Percentiles rank a stretch among this genome's conserved stretches.
Evolutionary conservation across 2,113 vertebrate species (phyloP).

Genomic region (Scytalopus superciliaris): DNA sequence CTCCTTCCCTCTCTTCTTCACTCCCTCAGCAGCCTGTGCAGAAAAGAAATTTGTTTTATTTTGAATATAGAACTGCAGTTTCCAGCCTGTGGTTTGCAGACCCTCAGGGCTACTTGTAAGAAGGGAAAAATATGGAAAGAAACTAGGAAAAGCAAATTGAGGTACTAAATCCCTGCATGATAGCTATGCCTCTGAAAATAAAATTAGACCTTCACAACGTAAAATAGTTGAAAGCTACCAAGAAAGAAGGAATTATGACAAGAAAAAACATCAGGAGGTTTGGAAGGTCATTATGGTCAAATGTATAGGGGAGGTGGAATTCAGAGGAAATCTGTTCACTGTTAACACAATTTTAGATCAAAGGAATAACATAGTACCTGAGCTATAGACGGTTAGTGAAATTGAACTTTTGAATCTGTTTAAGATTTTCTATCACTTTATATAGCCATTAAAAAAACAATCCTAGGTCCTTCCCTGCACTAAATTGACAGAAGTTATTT

Average conservation of each 20-base stretch:
- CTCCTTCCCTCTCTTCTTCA: not conserved
- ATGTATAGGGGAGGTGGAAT: not conserved
- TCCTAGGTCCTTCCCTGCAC: not conserved
- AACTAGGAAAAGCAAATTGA: not conserved
- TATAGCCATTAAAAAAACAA: not conserved
- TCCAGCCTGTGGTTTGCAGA: not conserved
- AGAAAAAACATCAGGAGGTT: not conserved
- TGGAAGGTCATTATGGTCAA: not conserved
- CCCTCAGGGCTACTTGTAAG: not conserved
- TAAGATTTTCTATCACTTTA: not conserved
- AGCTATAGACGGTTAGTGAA: not conserved
- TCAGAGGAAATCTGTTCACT: not conserved
- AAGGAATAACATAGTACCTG: not conserved
- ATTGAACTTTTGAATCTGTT: not conserved
- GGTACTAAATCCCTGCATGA: not conserved
- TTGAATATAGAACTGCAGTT: not conserved
- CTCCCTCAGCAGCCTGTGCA: not conserved
- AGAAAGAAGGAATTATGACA: not conserved
- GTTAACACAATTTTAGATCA: slow-evolving; percentile 1
- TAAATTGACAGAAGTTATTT: not conserved
- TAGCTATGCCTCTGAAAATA: not conserved
- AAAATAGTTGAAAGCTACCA: not conserved
- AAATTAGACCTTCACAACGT: not conserved
- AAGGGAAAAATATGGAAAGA: not conserved
- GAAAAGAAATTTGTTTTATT: not conserved